phyloP scores from a whole-genome alignment of 2,888 invertebrate species.

The Parnassius glacialis region DNA sequence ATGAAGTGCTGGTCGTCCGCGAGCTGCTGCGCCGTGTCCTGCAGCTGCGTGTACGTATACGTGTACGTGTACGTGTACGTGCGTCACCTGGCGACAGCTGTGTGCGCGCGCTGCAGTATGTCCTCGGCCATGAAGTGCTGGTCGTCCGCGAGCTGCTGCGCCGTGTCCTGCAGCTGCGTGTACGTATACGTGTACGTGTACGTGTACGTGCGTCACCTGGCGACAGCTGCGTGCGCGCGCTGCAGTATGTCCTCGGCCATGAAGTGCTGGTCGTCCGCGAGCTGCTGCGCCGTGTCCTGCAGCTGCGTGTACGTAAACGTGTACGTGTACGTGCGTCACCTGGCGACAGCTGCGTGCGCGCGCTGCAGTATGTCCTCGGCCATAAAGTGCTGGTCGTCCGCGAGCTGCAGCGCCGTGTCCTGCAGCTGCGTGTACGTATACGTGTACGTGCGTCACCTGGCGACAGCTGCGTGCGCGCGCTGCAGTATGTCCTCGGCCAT shows the following conservation, averaged over 20 bases:
- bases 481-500: constrained; percentile 92
- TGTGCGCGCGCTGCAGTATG: constrained; percentile 85
- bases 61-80: too few species aligned
- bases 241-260: constrained; percentile 92
- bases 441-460: too few species aligned
- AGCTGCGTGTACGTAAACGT: constrained; percentile 71
- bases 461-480: constrained; percentile 67
- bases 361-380: constrained; percentile 90
- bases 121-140: constrained; percentile 95
- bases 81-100: too few species aligned
- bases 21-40: constrained; percentile 89
- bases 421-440: constrained; percentile 82
- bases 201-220: too few species aligned
- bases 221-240: constrained; percentile 67
- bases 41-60: too few species aligned
- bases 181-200: too few species aligned
- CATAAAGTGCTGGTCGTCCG: constrained; percentile 92
- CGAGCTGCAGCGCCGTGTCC: constrained; percentile 89
- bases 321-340: too few species aligned
- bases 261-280: constrained; percentile 91
- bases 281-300: constrained; percentile 89
- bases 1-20: constrained; percentile 92
- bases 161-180: constrained; percentile 89
- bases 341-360: constrained; percentile 54
- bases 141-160: constrained; percentile 87